phyloP scores from a whole-genome alignment of 2,113 vertebrate species.

The Atrichornis clamosus region DNA sequence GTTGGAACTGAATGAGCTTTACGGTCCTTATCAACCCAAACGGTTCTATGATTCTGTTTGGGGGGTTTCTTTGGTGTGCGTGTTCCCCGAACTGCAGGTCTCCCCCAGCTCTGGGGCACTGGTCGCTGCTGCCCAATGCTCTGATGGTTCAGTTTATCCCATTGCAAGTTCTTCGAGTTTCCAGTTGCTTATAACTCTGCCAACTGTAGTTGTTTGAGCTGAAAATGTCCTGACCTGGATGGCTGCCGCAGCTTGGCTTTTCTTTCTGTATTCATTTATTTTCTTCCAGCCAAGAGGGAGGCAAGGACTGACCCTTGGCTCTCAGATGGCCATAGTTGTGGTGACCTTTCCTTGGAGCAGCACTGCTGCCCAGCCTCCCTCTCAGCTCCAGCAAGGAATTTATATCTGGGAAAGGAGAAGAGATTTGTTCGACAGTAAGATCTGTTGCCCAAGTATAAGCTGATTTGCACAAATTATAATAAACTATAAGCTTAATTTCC shows the following conservation, averaged over 20 bases:
- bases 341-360: background rate
- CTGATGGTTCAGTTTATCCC: background rate
- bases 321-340: accelerated
- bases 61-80: accelerated
- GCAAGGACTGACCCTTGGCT: background rate
- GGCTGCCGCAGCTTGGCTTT: background rate
- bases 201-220: background rate
- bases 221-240: background rate
- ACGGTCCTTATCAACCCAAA: background rate
- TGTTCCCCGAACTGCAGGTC: background rate
- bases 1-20: background rate
- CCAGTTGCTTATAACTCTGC: background rate
- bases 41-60: background rate
- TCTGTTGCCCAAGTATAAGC: background rate
- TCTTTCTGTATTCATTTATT: accelerated
- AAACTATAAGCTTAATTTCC: background rate
- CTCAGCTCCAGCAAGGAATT: background rate
- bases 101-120: accelerated
- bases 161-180: background rate
- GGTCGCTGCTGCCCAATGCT: accelerated
- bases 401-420: background rate
- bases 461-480: background rate
- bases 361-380: background rate
- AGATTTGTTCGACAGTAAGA: background rate
- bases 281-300: background rate